Conservation (phyloP, 2,113 vertebrate species). For the Gallinago jamesoni region DNA sequence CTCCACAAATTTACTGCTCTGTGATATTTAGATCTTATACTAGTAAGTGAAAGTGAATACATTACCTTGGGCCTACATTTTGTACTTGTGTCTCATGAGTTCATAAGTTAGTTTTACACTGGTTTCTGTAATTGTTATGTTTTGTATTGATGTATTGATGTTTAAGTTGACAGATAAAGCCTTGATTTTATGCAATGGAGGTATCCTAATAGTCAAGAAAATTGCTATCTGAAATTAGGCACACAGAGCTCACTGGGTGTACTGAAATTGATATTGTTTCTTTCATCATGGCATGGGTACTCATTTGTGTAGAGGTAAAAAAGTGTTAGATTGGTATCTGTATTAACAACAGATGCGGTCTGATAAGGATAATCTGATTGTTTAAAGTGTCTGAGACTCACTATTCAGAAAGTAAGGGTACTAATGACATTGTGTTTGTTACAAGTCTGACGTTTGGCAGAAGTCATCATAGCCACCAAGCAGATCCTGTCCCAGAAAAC, state of each 20-base stretch:
- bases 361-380: background rate
- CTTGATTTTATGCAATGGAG: background rate
- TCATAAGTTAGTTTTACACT: background rate
- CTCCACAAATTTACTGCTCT: background rate
- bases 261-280: background rate
- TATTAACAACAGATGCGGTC: background rate
- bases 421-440: background rate
- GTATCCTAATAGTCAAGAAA: background rate
- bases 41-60: background rate
- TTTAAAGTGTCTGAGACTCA: background rate
- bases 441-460: background rate
- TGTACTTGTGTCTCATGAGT: background rate
- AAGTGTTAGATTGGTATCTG: background rate
- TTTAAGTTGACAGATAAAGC: background rate
- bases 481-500: background rate
- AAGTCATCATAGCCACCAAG: background rate
- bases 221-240: background rate
- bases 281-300: background rate
- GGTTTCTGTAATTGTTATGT: background rate
- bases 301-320: background rate
- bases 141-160: too few species aligned
- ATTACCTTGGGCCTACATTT: background rate
- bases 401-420: background rate
- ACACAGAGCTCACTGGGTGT: background rate
- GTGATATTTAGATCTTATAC: background rate